Percentiles rank a stretch among this genome's conserved stretches.
Evolutionary conservation across 2,888 invertebrate species (phyloP).

Genomic region (Apodemia hepburni): DNA sequence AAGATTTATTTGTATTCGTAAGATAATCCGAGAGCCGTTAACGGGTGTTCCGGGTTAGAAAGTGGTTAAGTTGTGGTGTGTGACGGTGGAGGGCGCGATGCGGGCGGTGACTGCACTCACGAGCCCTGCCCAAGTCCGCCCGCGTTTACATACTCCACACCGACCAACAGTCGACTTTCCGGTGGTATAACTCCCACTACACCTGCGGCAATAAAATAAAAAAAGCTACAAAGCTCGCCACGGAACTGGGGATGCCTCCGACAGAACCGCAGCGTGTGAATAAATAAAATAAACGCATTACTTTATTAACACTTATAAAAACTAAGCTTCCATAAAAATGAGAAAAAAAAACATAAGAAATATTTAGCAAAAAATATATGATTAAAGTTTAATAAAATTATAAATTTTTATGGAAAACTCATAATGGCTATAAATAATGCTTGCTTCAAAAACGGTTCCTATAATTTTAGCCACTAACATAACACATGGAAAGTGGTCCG

Average conservation of each 20-base stretch:
- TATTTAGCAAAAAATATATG: background rate
- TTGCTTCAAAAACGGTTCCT: constrained; percentile 12
- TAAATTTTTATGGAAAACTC: too few relatives aligned
- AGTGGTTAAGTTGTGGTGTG: constrained; percentile 44
- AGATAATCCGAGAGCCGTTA: constrained; percentile 69
- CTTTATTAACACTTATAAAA: background rate
- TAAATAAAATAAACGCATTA: constrained; percentile 39
- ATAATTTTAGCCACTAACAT: background rate
- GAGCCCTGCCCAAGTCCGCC: constrained; percentile 72
- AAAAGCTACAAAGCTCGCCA: constrained; percentile 71
- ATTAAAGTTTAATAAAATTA: too few relatives aligned
- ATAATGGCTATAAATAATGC: too few relatives aligned
- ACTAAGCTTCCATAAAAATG: background rate
- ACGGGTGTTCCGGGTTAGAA: constrained; percentile 53
- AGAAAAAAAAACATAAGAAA: background rate
- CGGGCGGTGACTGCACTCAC: constrained; percentile 44
- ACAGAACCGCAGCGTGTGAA: constrained; percentile 56
- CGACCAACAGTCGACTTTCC: constrained; percentile 82
- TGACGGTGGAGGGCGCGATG: constrained; percentile 38
- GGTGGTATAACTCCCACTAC: constrained; percentile 82
- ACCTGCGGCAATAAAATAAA: constrained; percentile 80
- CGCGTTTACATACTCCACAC: constrained; percentile 81
- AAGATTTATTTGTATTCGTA: constrained; percentile 71
- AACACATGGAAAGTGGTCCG: background rate
- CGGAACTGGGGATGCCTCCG: constrained; percentile 53